Evolutionary conservation across 2,797 vertebrate species (phyloP).

Genomic region (Premnoplex brunnescens): DNA sequence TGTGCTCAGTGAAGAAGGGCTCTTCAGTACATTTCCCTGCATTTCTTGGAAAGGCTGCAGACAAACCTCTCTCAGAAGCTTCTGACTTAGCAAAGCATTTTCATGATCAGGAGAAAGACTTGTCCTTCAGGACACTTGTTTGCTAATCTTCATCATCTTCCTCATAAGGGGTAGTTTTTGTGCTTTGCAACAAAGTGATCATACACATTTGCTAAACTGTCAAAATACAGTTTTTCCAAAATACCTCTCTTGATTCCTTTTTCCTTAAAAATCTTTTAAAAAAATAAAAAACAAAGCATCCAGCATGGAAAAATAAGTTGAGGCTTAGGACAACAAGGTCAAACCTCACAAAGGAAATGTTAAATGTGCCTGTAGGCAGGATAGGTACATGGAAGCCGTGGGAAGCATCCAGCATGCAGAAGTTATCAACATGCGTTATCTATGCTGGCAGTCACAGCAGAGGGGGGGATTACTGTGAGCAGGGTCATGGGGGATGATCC

Average conservation of each 20-base stretch:
- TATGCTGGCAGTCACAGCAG: slow-evolving; percentile 14
- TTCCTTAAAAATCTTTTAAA: background rate
- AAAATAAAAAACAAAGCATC: background rate
- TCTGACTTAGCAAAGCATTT: background rate
- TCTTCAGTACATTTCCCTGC: background rate
- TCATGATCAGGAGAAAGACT: background rate
- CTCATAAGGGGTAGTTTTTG: background rate
- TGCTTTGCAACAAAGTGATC: background rate
- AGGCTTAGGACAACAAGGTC: slow-evolving; percentile 51
- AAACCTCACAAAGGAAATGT: slow-evolving; percentile 28
- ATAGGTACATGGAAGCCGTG: slow-evolving; percentile 38
- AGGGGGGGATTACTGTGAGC: slow-evolving; percentile 6
- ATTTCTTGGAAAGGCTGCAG: background rate
- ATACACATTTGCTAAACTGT: background rate
- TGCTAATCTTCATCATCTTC: background rate
- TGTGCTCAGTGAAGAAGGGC: background rate
- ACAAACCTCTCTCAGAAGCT: background rate
- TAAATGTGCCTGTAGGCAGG: slow-evolving; percentile 34
- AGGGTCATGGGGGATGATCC: slow-evolving; percentile 18
- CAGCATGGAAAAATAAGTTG: slow-evolving; percentile 61
- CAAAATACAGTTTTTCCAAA: slow-evolving; percentile 38
- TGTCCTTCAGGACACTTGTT: background rate
- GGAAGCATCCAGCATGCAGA: slow-evolving; percentile 45
- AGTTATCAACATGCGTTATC: slow-evolving; percentile 54
- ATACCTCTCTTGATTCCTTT: background rate